Evolutionary conservation across 2,113 vertebrate genomes (phyloP).

Genomic region (Australoheros scitulus): DNA sequence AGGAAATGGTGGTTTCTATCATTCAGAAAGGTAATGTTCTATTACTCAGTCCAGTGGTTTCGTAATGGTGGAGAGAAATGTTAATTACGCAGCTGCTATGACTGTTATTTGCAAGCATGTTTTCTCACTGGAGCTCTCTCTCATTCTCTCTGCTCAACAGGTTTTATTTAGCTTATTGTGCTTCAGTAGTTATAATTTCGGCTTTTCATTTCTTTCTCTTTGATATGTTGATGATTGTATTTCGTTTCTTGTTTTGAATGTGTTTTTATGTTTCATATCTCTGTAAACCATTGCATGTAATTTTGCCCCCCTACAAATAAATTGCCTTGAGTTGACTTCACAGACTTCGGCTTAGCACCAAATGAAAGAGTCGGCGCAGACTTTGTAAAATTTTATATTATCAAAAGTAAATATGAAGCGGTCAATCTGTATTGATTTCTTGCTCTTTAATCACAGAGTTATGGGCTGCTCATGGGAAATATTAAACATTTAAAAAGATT

Average conservation of each 20-base stretch:
- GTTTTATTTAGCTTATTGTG: neutral
- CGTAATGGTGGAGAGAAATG: constrained; percentile 4
- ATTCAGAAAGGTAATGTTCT: constrained; percentile 1
- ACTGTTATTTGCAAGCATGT: neutral
- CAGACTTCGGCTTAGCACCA: neutral
- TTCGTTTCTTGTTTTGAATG: neutral
- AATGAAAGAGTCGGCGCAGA: neutral
- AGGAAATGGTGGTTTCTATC: accelerated
- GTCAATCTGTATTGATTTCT: neutral
- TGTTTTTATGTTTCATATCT: neutral
- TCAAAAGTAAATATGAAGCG: neutral
- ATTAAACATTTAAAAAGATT: neutral
- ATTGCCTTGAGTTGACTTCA: neutral
- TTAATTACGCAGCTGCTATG: neutral
- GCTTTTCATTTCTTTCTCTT: neutral
- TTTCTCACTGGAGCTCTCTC: neutral
- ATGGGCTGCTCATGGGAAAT: neutral
- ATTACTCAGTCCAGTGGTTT: constrained; percentile 5
- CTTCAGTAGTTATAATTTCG: neutral
- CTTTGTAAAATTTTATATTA: neutral
- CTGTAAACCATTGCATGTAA: neutral
- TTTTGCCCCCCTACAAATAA: neutral
- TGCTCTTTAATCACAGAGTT: neutral
- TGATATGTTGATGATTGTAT: neutral
- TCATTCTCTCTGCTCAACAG: neutral